These are phyloP conservation scores for Tetranychus cinnabarinus DNA, from an alignment of 1,140 invertebrate genomes.

Conservation along the genomic window DNA sequence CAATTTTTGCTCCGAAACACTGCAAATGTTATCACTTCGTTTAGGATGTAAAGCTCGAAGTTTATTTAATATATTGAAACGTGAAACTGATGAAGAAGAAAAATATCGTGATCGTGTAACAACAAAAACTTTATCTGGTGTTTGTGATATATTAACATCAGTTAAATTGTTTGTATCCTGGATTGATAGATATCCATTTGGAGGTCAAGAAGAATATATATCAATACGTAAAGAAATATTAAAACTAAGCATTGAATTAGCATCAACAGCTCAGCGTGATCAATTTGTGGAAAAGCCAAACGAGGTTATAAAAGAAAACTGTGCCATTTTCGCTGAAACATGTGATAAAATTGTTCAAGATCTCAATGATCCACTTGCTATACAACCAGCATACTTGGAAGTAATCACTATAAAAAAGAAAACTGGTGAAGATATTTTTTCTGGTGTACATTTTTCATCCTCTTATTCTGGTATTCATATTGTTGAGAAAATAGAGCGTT, in stretches of 20 bases:
- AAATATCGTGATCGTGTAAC: slow-evolving; percentile 32
- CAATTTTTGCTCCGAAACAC: slow-evolving; percentile 64
- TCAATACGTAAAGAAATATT: slow-evolving; percentile 41
- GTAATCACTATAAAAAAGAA: slow-evolving; percentile 54
- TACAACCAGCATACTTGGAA: slow-evolving; percentile 64
- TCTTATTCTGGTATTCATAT: slow-evolving; percentile 62
- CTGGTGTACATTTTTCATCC: slow-evolving; percentile 37
- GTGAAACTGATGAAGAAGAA: not conserved
- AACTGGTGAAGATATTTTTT: slow-evolving; percentile 7
- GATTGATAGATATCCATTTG: slow-evolving; percentile 51
- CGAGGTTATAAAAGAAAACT: slow-evolving; percentile 29
- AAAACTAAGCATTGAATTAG: slow-evolving; percentile 52
- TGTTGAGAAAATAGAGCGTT: slow-evolving; percentile 51
- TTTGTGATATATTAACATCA: slow-evolving; percentile 49
- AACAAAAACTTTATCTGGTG: slow-evolving; percentile 52
- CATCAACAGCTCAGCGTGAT: slow-evolving; percentile 59
- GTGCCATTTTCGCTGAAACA: slow-evolving; percentile 40
- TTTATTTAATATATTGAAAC: slow-evolving; percentile 38
- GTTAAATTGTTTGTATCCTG: slow-evolving; percentile 62
- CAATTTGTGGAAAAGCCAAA: slow-evolving; percentile 57
- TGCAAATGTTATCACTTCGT: slow-evolving; percentile 59
- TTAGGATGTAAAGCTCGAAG: slow-evolving; percentile 57
- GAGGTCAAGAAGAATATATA: slow-evolving; percentile 38
- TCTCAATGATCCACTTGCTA: slow-evolving; percentile 55
- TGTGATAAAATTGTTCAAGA: slow-evolving; percentile 71